Percentiles rank a stretch among this genome's conserved stretches.
phyloP scores from a whole-genome alignment of 2,888 invertebrate genomes.

The Morpho deidamia region DNA sequence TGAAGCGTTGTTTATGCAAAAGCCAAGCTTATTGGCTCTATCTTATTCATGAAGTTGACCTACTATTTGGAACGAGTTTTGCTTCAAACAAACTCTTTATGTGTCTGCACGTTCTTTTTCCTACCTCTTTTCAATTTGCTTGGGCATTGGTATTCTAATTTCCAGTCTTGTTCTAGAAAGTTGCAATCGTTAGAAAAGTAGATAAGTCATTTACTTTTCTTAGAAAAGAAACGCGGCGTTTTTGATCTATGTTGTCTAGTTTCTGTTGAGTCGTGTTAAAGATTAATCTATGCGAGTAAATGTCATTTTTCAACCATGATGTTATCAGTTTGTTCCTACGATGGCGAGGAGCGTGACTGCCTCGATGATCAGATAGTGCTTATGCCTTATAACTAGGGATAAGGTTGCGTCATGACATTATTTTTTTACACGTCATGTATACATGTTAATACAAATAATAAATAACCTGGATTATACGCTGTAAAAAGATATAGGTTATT shows the following conservation, averaged over 20 bases:
- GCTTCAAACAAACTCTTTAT: slow-evolving; percentile 11
- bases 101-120: slow-evolving; percentile 16
- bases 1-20: slow-evolving; percentile 1
- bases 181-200: slow-evolving; percentile 13
- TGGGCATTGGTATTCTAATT: slow-evolving; percentile 17
- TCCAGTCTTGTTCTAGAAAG: slow-evolving; percentile 13
- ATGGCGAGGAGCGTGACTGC: slow-evolving; percentile 62
- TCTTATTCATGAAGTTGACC: slow-evolving; percentile 19
- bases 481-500: no score
- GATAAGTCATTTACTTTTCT: neutral
- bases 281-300: slow-evolving; percentile 27
- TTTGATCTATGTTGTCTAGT: slow-evolving; percentile 7
- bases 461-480: neutral
- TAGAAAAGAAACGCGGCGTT: slow-evolving; percentile 1
- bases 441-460: neutral
- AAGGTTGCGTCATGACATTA: slow-evolving; percentile 18
- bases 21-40: slow-evolving; percentile 8
- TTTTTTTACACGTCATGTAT: slow-evolving; percentile 6
- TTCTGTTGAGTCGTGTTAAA: slow-evolving; percentile 24
- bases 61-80: slow-evolving; percentile 10
- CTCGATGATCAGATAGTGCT: slow-evolving; percentile 54
- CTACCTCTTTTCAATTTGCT: slow-evolving; percentile 21
- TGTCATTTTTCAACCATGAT: slow-evolving; percentile 36
- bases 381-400: slow-evolving; percentile 25
- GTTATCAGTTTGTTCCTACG: slow-evolving; percentile 55